These are phyloP conservation scores for Amiota minor DNA, from an alignment of 2,888 invertebrate species.

Conservation along the genomic window DNA sequence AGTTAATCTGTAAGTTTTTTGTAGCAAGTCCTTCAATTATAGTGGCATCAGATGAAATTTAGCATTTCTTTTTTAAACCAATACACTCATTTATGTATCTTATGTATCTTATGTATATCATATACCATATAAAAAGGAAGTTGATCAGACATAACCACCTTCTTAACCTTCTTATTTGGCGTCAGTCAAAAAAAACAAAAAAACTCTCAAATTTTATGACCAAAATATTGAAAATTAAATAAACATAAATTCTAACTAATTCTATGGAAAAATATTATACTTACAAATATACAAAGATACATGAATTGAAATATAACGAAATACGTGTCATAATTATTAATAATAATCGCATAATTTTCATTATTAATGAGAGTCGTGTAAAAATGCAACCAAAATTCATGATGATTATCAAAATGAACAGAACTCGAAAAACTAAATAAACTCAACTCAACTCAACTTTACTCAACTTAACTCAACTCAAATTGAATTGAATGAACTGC, in stretches of 20 bases:
- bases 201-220: neutral
- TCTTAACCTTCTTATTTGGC: slow-evolving; percentile 1
- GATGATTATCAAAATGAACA: too few relatives aligned
- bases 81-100: too few relatives aligned
- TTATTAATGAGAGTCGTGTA: slow-evolving; percentile 65
- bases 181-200: neutral
- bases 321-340: slow-evolving; percentile 65
- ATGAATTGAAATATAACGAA: neutral
- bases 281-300: neutral
- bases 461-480: too few relatives aligned
- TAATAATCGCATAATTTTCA: slow-evolving; percentile 63
- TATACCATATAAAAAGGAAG: slow-evolving; percentile 32
- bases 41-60: too few relatives aligned
- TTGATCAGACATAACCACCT: neutral
- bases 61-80: too few relatives aligned
- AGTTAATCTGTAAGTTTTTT: too few relatives aligned
- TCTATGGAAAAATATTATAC: neutral
- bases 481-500: too few relatives aligned
- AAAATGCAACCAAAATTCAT: slow-evolving; percentile 40
- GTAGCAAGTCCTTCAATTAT: too few relatives aligned
- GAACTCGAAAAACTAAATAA: neutral
- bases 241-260: slow-evolving; percentile 22
- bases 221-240: slow-evolving; percentile 58
- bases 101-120: too few relatives aligned
- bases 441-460: too few relatives aligned